Conservation (phyloP, 1,140 invertebrate species). For the Hyles vespertilio region DNA sequence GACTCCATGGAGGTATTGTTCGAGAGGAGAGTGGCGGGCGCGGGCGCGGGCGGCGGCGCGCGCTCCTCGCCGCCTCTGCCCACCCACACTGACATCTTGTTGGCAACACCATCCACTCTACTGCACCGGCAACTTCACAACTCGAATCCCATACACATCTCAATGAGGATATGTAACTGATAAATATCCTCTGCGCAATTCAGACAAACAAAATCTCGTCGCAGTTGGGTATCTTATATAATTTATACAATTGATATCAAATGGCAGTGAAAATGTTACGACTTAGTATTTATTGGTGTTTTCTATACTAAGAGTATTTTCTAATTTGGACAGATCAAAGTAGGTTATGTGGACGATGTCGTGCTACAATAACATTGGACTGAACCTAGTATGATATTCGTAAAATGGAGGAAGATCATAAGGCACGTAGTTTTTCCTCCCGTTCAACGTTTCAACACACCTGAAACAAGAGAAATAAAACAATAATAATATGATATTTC, state of each 20-base stretch:
- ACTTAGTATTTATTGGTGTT: no score
- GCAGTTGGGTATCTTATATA: no score
- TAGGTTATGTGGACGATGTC: constrained; percentile 29
- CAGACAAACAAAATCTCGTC: no score
- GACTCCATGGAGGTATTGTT: constrained; percentile 74
- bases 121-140: constrained; percentile 20
- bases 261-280: no score
- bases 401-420: constrained; percentile 41
- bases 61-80: constrained; percentile 53
- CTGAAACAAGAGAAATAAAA: constrained; percentile 41
- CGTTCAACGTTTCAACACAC: constrained; percentile 30
- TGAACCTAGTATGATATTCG: constrained; percentile 13
- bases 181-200: not conserved
- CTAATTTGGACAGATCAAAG: constrained; percentile 31
- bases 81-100: constrained; percentile 69
- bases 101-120: constrained; percentile 57
- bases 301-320: not conserved
- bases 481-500: no score
- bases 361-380: constrained; percentile 20
- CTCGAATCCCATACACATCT: constrained; percentile 12
- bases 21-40: constrained; percentile 50
- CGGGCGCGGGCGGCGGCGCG: constrained; percentile 45
- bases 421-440: constrained; percentile 51
- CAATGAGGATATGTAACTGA: not conserved
- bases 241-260: no score